phyloP scores from a whole-genome alignment of 2,113 vertebrate species.

The Nesoenas mayeri region DNA sequence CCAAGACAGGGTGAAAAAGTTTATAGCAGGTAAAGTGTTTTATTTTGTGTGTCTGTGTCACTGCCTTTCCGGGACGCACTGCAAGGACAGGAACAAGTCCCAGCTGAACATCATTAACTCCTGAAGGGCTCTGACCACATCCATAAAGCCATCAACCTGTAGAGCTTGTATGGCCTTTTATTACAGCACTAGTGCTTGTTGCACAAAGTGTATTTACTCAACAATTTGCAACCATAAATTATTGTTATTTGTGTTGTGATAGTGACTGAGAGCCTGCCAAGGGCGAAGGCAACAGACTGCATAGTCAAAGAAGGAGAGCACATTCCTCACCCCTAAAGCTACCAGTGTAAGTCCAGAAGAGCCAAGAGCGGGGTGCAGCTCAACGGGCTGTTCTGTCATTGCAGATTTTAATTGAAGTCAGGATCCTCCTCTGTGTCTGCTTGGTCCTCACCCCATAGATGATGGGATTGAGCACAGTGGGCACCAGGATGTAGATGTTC shows the following conservation, averaged over 20 bases:
- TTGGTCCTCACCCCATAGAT: slow-evolving; percentile 72
- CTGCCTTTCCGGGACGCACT: background rate
- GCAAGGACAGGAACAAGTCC: background rate
- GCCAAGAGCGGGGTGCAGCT: background rate
- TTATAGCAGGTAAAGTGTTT: background rate
- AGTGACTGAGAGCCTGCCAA: background rate
- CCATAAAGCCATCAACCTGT: background rate
- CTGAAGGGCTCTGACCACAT: background rate
- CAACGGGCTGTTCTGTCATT: background rate
- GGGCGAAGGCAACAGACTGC: background rate
- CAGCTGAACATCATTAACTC: fast-evolving
- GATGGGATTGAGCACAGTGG: slow-evolving; percentile 67
- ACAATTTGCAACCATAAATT: background rate
- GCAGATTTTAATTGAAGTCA: background rate
- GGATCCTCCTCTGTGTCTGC: slow-evolving; percentile 24
- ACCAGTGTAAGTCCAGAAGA: too few species aligned
- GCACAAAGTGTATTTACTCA: background rate
- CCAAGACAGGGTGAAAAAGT: background rate
- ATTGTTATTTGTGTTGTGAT: background rate
- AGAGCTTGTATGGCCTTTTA: background rate
- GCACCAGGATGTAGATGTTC: slow-evolving; percentile 64
- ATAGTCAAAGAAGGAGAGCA: background rate
- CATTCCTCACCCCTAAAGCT: background rate
- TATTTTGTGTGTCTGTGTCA: background rate
- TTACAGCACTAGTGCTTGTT: background rate